phyloP scores from a whole-genome alignment of 1,140 invertebrate species.

The Bombus huntii region DNA sequence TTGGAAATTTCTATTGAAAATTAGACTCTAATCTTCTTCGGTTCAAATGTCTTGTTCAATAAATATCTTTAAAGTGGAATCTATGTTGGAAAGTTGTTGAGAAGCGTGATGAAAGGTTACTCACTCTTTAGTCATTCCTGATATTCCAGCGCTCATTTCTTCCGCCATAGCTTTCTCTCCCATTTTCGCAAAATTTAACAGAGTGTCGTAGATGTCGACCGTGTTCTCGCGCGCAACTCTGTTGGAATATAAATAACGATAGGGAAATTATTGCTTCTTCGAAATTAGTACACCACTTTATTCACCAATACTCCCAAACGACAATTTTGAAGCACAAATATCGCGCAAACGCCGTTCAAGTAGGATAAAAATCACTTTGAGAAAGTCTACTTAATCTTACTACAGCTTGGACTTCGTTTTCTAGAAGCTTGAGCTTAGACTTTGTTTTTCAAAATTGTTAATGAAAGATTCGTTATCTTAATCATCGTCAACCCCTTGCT shows the following conservation, averaged over 20 bases:
- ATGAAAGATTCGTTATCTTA: too few species aligned
- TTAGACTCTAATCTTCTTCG: neutral
- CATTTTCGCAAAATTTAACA: neutral
- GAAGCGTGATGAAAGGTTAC: neutral
- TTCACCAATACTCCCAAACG: neutral
- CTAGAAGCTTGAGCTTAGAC: too few species aligned
- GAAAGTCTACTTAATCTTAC: too few species aligned
- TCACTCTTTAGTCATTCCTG: neutral
- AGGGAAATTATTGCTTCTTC: neutral
- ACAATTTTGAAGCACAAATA: neutral
- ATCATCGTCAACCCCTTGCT: too few species aligned
- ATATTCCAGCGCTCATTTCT: neutral
- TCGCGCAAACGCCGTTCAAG: too few species aligned
- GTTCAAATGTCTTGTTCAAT: neutral
- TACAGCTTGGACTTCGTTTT: too few species aligned
- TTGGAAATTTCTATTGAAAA: neutral
- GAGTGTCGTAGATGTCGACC: neutral
- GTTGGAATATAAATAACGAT: neutral
- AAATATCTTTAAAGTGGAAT: neutral
- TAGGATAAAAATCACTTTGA: too few species aligned
- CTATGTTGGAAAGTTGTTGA: neutral
- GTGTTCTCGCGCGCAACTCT: neutral
- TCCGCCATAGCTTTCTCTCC: neutral
- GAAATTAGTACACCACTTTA: too few species aligned
- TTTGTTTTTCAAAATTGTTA: too few species aligned